Evolutionary conservation across 2,797 vertebrate genomes (phyloP), one percentile per base, ranked within the genome.

Genomic region (Tokudaia tokunoshimensis): DNA sequence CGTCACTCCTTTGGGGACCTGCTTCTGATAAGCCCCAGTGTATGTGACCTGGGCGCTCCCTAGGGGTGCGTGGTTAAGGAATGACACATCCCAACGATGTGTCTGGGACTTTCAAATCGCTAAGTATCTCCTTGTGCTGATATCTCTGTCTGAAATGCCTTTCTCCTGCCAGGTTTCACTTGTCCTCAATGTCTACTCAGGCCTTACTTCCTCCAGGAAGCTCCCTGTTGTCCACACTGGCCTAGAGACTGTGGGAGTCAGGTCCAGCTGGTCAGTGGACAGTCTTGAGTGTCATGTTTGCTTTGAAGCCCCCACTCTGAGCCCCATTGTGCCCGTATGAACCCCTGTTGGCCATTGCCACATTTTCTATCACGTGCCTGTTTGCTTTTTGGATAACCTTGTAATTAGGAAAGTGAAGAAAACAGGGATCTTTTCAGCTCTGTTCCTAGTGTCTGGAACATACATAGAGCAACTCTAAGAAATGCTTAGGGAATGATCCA

Each of bases 131-230:
- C 14, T 22, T 63, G 4, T 57, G 14, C 75, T 41, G 34, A 89
- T 89, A 78, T 67, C 94, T 91, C 82, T 85, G 41, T 70, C 78
- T 59, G 82, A 96, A 96, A 88, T 78, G 76, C 52, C 91, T 44
- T 84, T 44, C 79, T 50, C 86, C 20, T 75, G 59, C 34, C 80
- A 31, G 78, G 94, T 93, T 96, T 72, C 50, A 57, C 83, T 82
- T 78, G 59, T 87, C 50, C 31, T 95, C 92, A 57, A 76, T 81
- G 80, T 90, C 93, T 94, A 70, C 78, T 83, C 72, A 87, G 79
- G 22, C n/a, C 15, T 94, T 76, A 52, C 80, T 96, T 97, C 94
- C 93, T 96, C 10, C 19, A 88, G 97, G 83, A 94, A 95, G 29
- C 22, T 89, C 65, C 57, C 57, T 50, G n/a, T 52, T 41, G 50